Base-by-base conservation (phyloP, 2,113 vertebrate species). In the Diphyllodes magnificus region DNA sequence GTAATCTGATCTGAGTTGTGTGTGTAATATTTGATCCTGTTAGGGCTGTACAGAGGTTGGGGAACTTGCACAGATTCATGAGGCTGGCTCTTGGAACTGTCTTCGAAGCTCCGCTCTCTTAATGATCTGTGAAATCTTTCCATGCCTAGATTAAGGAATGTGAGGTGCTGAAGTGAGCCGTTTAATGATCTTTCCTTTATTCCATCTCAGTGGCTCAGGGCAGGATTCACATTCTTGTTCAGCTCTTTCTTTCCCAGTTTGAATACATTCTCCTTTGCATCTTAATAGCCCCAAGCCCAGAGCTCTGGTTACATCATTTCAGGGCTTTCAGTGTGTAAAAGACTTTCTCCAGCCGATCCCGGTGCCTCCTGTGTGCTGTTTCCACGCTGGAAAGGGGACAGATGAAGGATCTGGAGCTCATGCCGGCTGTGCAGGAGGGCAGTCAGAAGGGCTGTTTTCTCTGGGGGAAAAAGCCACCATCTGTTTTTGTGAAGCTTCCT, bases 141-240 rank as follows among this genome's bases (percentile, higher is more conserved):
- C 65, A 7, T 53, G 88, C 42, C 73, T 35, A 70, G 83, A 68
- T 91, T 95, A 65, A 88, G 93, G 90, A 82, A 86, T 59, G 64
- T 4, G 70, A 86, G 90, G 68, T 69, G 83, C 69, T 82, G 72
- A 65, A 82, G 79, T 28, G 57, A 91, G 63, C 86, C 42, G 7
- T 81, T 95, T 95, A 96, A 93, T 77, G 86, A 77, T 91, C 86
- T 88, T 33, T 91, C 31, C 60, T 92, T 91, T 91, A 66, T 95
- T 92, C 64, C 61, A 4, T 88, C 35, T 49, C 63, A 42, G 82
- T 72, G 90, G 33, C 59, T 88, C 56, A 3, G 82, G 81, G 54
- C 14, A 4, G 47, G 63, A 87, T 73, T 96, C 89, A 25, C 78
- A 85, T 92, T 91, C 91, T 45, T 63, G 50, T 45, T 42, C 71